Evolutionary conservation across 1,140 invertebrate species (phyloP), one percentile per base, ranked within the genome.

Genomic region (Anadara kagoshimensis): DNA sequence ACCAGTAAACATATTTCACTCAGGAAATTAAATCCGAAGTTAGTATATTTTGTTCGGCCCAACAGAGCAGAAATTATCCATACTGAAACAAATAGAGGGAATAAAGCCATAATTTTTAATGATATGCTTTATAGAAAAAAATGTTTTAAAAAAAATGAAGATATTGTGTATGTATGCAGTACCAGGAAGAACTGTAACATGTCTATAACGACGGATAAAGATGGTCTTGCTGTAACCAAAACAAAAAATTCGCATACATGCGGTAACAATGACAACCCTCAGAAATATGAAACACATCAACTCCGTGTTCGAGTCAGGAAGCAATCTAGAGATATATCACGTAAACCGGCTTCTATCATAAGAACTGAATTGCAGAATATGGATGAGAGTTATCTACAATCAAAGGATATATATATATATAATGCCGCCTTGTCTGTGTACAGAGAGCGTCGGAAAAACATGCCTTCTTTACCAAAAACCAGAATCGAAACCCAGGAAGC

Each of bases 51-150:
- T n/a, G n/a, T n/a, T n/a, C n/a, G n/a, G n/a, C n/a, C n/a, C n/a
- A n/a, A n/a, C n/a, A n/a, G n/a, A n/a, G n/a, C n/a, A n/a, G n/a
- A n/a, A n/a, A n/a, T n/a, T n/a, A n/a, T n/a, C n/a, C n/a, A n/a
- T n/a, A n/a, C n/a, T n/a, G n/a, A n/a, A n/a, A n/a, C n/a, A n/a
- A n/a, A n/a, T n/a, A n/a, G n/a, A n/a, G n/a, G n/a, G n/a, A n/a
- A n/a, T n/a, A n/a, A n/a, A n/a, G n/a, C n/a, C n/a, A n/a, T n/a
- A n/a, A n/a, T n/a, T n/a, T n/a, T n/a, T n/a, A n/a, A n/a, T n/a
- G 5, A 53, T 53, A 53, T 53, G 51, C 51, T n/a, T 14, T 20
- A 53, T 53, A 47, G 22, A 53, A 53, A 53, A 20, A 53, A 53
- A 14, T 53, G 51, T 53, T n/a, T n/a, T n/a, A n/a, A n/a, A n/a